Conservation (phyloP, 2,888 invertebrate genomes). For the Hemistola chrysoprasaria region DNA sequence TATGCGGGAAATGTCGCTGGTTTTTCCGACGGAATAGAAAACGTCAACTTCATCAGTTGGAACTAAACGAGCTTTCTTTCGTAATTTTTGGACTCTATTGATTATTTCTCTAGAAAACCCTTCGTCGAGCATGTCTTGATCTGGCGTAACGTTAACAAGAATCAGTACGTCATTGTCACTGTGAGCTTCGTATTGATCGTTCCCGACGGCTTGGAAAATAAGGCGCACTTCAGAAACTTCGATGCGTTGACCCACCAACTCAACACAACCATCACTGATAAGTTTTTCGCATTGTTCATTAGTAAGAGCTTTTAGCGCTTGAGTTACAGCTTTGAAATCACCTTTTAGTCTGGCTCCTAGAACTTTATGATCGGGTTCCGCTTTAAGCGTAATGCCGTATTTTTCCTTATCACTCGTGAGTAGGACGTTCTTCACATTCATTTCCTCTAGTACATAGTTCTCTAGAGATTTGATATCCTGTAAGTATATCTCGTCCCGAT, state of each 20-base stretch:
- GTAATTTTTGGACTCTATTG: constrained; percentile 96
- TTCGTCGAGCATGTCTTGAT: constrained; percentile 95
- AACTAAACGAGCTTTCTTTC: constrained; percentile 96
- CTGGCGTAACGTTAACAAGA: constrained; percentile 93
- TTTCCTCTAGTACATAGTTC: constrained; percentile 94
- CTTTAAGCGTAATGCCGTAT: constrained; percentile 94
- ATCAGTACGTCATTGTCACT: constrained; percentile 95
- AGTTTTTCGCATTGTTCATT: constrained; percentile 91
- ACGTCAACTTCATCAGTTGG: constrained; percentile 95
- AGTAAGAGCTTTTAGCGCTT: constrained; percentile 89
- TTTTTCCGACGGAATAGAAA: constrained; percentile 85
- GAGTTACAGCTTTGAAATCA: constrained; percentile 93
- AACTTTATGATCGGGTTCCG: constrained; percentile 97
- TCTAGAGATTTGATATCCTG: constrained; percentile 90
- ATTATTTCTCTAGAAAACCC: constrained; percentile 97
- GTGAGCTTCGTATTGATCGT: constrained; percentile 92
- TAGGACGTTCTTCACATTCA: constrained; percentile 93
- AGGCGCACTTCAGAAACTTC: constrained; percentile 91
- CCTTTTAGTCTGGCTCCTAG: constrained; percentile 94
- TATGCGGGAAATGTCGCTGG: constrained; percentile 85
- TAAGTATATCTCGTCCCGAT: constrained; percentile 90
- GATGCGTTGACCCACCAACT: constrained; percentile 89
- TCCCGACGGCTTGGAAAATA: constrained; percentile 88
- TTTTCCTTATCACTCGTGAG: constrained; percentile 94
- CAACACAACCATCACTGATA: constrained; percentile 86